Base-by-base conservation (phyloP, 2,113 vertebrate genomes). In the Calyptommatus sinebrachiatus region DNA sequence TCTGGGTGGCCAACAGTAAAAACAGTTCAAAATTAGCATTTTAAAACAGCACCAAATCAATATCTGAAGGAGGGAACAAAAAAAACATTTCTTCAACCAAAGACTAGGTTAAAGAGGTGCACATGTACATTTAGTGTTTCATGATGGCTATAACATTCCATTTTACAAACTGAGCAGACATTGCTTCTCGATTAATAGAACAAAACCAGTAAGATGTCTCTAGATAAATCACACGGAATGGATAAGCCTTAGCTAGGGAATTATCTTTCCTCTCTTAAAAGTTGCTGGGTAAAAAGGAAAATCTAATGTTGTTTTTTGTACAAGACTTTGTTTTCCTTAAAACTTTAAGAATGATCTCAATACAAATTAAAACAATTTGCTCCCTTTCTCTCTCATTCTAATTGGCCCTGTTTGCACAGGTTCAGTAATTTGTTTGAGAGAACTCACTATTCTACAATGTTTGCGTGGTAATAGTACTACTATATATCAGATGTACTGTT, bases 101-200 rank as follows among this genome's bases (percentile, higher is more conserved):
- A 5, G 3, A 5, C 35, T 5, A 41, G 35, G 35, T 41, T 41
- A 41, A 41, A 41, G 35, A 41, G 35, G 35, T 41, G 35, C 2
- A 41, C 35, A 41, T 5, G 35, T 41, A 41, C 35, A 41, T 41
- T 41, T 29, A 28, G 26, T 3, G 21, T 60, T 18, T 21, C 74
- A 2, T 68, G 62, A 77, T 7, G 22, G 80, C 62, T 50, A 48
- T 53, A 53, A 71, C 12, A 62, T 66, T 60, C 78, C 62, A 41
- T 73, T 77, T 69, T 35, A 68, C 41, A 62, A 81, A 28, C 70
- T 69, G 74, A 84, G 50, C 73, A 69, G 70, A 53, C 50, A 61
- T 63, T 70, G 74, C 77, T 77, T 84, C 69, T 80, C 72, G 63
- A 73, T 84, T 84, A 84, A 81, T 63, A 45, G 69, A 77, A 35